Percentiles rank a stretch among this genome's conserved stretches.
phyloP scores from a whole-genome alignment of 2,797 vertebrate species.

The Hippocampus kuda region DNA sequence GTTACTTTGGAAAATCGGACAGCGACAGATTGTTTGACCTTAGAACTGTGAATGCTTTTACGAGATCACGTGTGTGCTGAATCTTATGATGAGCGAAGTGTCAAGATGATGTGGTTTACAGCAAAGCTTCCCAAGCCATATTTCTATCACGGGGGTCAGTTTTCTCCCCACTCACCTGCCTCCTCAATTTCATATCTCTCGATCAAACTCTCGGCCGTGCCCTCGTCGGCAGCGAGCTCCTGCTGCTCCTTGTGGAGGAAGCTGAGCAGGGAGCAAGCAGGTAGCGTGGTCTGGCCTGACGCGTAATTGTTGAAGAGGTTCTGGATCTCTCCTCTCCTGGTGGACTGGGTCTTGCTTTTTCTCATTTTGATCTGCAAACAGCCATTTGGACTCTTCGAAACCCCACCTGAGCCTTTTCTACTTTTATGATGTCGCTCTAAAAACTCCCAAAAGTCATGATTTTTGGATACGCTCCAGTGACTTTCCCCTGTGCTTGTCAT shows the following conservation, averaged over 20 bases:
- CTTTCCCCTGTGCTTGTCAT: not conserved
- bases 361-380: constrained; percentile 34
- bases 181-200: constrained; percentile 74
- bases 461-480: not conserved
- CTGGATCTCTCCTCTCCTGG: constrained; percentile 60
- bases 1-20: too few species aligned
- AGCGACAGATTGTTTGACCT: not conserved
- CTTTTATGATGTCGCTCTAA: too few species aligned
- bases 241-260: constrained; percentile 74
- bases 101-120: not conserved
- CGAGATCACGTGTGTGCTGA: not conserved
- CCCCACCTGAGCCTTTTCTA: not conserved
- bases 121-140: not conserved
- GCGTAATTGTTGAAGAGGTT: constrained; percentile 64
- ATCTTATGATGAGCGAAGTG: not conserved
- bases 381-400: not conserved
- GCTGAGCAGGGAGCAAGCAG: constrained; percentile 42
- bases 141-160: not conserved
- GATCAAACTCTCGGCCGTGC: constrained; percentile 59
- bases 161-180: constrained; percentile 60
- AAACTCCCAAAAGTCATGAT: not conserved
- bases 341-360: constrained; percentile 26
- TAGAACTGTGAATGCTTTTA: not conserved
- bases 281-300: constrained; percentile 39
- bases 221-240: constrained; percentile 36